Base-by-base conservation (phyloP, 1,140 invertebrate genomes). In the Lethrus apterus region DNA sequence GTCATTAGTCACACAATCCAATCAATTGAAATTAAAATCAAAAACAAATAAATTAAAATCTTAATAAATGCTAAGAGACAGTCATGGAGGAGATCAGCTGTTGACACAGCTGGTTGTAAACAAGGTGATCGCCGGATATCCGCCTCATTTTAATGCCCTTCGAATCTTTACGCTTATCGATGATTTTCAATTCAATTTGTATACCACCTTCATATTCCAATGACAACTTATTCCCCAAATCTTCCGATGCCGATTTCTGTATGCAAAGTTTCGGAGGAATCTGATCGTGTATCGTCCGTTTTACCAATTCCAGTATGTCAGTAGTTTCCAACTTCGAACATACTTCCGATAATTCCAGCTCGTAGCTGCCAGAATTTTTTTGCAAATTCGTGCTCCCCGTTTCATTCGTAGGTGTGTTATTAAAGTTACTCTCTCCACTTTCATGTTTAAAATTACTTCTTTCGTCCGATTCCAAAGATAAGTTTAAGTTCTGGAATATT, bases 51-150 rank as follows among this genome's bases (percentile, higher is more conserved):
- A n/a, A n/a, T n/a, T n/a, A n/a, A n/a, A n/a, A n/a, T 46, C 17
- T 26, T 36, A 15, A 14, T 15, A 21, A 13, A 35, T 56, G 68
- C 69, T 72, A 75, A 73, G 73, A 84, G 65, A 83, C 83, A 51
- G 82, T 85, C 68, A 94, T 85, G 62, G 87, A 89, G 33, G 86
- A 86, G 32, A 95, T 86, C 40, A 95, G 70, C 64, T 93, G 87
- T 60, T 92, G 85, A 69, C 90, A 94, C 10, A 94, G 75, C 64
- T 89, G 86, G 49, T 84, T 87, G 63, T 93, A 94, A 62, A 91
- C 86, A 48, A 84, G 73, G 65, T 89, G 86, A 69, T 95, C 90
- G 2, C 92, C 92, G 0, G 89, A 93, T 50, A 95, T 90, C 62
- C 89, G 74, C 45, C 90, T 70, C 77, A 95, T 82, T 60, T 93